Conservation (phyloP, 2,888 invertebrate genomes). For the Hybos culiciformis region DNA sequence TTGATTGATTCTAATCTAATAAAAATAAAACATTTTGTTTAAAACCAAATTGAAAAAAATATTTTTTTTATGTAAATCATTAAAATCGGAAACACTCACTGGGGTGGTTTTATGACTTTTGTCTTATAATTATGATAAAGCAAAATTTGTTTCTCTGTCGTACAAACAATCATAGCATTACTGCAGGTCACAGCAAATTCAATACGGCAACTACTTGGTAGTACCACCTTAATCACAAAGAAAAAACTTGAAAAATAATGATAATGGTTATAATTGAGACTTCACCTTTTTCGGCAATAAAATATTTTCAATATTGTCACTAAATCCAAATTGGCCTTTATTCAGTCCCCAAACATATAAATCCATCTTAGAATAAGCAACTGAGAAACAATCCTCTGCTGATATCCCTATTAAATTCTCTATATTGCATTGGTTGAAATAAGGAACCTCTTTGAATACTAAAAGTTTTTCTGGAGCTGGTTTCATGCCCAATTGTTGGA, state of each 20-base stretch:
- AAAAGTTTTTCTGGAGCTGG: conserved; percentile 37
- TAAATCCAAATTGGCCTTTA: conserved; percentile 60
- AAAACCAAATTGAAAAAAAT: background rate
- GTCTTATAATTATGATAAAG: conserved; percentile 27
- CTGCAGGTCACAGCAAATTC: conserved; percentile 32
- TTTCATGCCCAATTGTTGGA: conserved; percentile 48
- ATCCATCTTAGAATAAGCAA: conserved; percentile 45
- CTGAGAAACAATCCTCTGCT: conserved; percentile 58
- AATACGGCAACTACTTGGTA: conserved; percentile 13
- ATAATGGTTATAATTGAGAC: background rate
- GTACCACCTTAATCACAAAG: background rate
- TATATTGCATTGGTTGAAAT: conserved; percentile 31
- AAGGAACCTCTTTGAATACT: conserved; percentile 27
- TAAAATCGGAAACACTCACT: conserved; percentile 19
- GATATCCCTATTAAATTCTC: conserved; percentile 42
- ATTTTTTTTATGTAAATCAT: conserved; percentile 5
- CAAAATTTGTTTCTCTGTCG: conserved; percentile 22
- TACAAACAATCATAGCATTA: conserved; percentile 27
- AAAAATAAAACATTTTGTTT: background rate
- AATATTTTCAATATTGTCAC: conserved; percentile 17
- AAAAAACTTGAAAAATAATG: background rate
- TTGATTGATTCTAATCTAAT: conserved; percentile 27
- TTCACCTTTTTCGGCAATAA: conserved; percentile 23
- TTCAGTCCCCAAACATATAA: conserved; percentile 73
- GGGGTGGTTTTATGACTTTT: conserved; percentile 26